Evolutionary conservation across 2,888 invertebrate genomes (phyloP).

Genomic region (Phaedon cochleariae): DNA sequence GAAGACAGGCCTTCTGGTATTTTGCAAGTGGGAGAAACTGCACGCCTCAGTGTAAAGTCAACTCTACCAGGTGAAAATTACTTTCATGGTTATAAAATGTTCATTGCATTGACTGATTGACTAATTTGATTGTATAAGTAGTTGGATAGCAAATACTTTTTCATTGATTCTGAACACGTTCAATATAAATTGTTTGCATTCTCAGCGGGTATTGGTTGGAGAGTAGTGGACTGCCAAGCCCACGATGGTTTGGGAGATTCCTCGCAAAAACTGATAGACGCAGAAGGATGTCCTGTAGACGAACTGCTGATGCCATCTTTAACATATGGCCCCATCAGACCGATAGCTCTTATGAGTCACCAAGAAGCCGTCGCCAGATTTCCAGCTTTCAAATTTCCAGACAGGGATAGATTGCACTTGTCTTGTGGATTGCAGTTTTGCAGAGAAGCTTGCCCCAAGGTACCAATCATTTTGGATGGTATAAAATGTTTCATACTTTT

Average conservation of each 20-base stretch:
- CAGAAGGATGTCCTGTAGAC: conserved; percentile 78
- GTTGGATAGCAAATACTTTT: too few relatives aligned
- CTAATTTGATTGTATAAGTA: neutral
- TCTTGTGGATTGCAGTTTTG: conserved; percentile 83
- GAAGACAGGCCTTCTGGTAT: conserved; percentile 63
- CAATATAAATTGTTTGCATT: conserved; percentile 19
- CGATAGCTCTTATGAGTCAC: conserved; percentile 58
- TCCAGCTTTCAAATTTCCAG: conserved; percentile 85
- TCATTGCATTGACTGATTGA: neutral
- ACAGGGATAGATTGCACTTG: conserved; percentile 78
- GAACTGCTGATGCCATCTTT: conserved; percentile 70
- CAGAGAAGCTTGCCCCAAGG: conserved; percentile 73
- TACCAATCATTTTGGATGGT: conserved; percentile 51
- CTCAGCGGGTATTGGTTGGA: conserved; percentile 74
- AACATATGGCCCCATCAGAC: conserved; percentile 55
- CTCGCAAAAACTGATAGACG: conserved; percentile 77
- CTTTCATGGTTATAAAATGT: too few relatives aligned
- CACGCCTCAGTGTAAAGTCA: conserved; percentile 72
- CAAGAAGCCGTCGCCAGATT: conserved; percentile 69
- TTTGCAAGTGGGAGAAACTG: conserved; percentile 78
- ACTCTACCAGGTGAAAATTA: conserved; percentile 67
- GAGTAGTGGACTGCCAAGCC: conserved; percentile 79
- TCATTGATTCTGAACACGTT: conserved; percentile 4
- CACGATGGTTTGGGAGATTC: conserved; percentile 81
- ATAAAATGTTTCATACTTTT: too few relatives aligned